Base-by-base conservation (phyloP, 2,797 vertebrate species). In the Parambassis ranga region DNA sequence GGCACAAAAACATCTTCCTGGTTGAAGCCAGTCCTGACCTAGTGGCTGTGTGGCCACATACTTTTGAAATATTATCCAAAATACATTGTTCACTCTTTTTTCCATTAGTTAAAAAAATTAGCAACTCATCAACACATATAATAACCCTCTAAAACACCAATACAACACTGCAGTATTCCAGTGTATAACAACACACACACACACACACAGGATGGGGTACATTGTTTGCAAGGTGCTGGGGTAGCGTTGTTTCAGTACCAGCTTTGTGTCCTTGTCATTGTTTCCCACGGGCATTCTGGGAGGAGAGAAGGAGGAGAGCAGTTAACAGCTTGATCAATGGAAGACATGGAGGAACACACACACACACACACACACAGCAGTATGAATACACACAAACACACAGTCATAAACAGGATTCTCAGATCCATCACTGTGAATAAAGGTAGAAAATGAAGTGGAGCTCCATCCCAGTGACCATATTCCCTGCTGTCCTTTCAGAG, bases 301-400 rank as follows among this genome's bases (percentile, higher is more conserved):
- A 81, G 70, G 43, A 57, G 42, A 61, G 38, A 30, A 56, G 61
- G 58, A 71, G 58, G 65, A 46, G 53, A 68, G 75, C 74, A 79
- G 71, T 84, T 87, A 89, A 85, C 66, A 53, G 75, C 55, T 77
- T 81, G 79, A 84, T 84, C 85, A 86, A 71, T 87, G 68, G 57
- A 55, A 27, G 50, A 43, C 58, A 71, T 65, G 57, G 51, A 81
- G 55, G 46, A 38, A 52, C 26, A 57, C 49, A 53, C 24, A 32
- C 33, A 51, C 24, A 36, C 30, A 35, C n/a, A 50, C 9, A 30
- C 24, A 20, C 3, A 10, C 31, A 27, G 3, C 10, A 68, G 42
- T 10, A 7, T 30, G 27, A 14, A 10, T 22, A 37, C 27, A 42
- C 37, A 43, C 33, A 33, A 23, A 43, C 16, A 26, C 44, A 30